Conservation (phyloP, 2,113 vertebrate species). For the Corythaixoides concolor region DNA sequence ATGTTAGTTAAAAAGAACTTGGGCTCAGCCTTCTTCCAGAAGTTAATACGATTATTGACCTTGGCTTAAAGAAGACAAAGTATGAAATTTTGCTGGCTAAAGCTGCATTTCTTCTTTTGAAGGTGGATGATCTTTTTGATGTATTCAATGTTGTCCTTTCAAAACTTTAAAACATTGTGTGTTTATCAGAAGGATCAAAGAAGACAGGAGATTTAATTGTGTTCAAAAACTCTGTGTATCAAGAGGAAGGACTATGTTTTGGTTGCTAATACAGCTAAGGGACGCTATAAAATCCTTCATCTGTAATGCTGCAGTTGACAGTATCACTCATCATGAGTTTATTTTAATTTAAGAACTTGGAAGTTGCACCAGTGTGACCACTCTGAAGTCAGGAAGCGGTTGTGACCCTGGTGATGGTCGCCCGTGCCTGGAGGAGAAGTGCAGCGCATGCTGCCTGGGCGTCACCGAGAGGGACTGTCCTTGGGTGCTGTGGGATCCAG, state of each 20-base stretch:
- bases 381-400: neutral
- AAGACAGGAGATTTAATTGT: neutral
- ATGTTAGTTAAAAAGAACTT: neutral
- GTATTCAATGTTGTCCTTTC: neutral
- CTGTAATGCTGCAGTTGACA: neutral
- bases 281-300: neutral
- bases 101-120: neutral
- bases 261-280: neutral
- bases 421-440: neutral
- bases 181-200: constrained; percentile 8
- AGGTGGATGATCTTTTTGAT: neutral
- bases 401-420: neutral
- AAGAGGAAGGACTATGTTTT: constrained; percentile 3
- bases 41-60: neutral
- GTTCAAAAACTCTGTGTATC: neutral
- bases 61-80: neutral
- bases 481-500: neutral
- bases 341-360: neutral
- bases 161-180: neutral
- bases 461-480: fast-evolving
- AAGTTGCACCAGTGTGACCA: neutral
- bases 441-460: fast-evolving
- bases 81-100: neutral
- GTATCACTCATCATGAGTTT: neutral
- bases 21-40: neutral